These are phyloP conservation scores for Globia sparganii DNA, from an alignment of 2,888 invertebrate genomes.

Conservation along the genomic window DNA sequence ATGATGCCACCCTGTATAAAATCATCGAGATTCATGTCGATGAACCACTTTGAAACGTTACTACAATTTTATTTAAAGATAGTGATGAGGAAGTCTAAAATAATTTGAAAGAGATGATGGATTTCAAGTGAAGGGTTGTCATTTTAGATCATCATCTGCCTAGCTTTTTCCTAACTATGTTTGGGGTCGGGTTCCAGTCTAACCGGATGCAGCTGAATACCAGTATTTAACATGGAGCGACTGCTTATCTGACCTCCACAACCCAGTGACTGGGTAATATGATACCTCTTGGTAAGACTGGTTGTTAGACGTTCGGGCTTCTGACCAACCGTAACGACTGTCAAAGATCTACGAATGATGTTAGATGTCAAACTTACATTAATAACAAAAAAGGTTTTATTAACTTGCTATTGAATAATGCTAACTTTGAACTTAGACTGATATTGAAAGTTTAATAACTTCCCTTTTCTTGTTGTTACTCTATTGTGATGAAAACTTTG, in stretches of 20 bases:
- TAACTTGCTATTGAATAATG: neutral
- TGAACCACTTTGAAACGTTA: neutral
- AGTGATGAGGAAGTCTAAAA: neutral
- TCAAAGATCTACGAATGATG: too few species aligned
- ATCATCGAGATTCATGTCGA: neutral
- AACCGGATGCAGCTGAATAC: too few species aligned
- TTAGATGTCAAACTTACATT: neutral
- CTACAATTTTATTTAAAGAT: neutral
- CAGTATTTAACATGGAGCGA: too few species aligned
- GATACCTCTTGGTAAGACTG: too few species aligned
- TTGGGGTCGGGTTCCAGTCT: too few species aligned
- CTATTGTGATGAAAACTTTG: slow-evolving; percentile 18
- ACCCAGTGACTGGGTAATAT: too few species aligned
- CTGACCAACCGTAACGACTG: too few species aligned
- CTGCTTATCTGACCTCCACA: too few species aligned
- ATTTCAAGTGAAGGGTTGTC: neutral
- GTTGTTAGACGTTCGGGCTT: too few species aligned
- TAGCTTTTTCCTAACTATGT: too few species aligned
- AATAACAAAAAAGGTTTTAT: neutral
- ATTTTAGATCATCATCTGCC: too few species aligned
- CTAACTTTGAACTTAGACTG: too few species aligned
- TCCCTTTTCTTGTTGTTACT: neutral
- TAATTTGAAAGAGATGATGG: neutral
- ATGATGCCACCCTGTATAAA: neutral
- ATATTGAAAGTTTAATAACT: neutral